phyloP scores from a whole-genome alignment of 1,140 invertebrate species.

The Penaeus vannamei region DNA sequence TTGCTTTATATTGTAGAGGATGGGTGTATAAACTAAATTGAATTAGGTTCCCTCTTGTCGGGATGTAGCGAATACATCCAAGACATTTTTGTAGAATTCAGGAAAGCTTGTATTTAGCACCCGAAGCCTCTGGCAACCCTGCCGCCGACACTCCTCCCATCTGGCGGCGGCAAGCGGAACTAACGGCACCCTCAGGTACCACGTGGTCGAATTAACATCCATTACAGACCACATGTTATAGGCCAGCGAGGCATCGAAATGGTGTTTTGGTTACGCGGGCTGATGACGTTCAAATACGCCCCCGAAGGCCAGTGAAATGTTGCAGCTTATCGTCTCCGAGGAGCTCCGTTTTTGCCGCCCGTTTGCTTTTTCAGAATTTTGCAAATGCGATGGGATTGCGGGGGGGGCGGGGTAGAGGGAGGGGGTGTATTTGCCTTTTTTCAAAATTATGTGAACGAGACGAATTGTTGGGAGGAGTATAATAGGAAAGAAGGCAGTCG shows the following conservation, averaged over 20 bases:
- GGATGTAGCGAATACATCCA: not conserved
- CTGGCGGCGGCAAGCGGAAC: conserved; percentile 55
- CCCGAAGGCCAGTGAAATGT: conserved; percentile 1
- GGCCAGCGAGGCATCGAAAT: not conserved
- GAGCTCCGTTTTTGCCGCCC: too few species aligned
- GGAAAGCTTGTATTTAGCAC: not conserved
- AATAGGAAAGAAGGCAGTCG: not conserved
- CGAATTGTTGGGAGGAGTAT: too few species aligned
- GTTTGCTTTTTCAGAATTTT: too few species aligned
- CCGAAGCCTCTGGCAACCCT: not conserved
- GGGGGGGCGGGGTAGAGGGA: too few species aligned
- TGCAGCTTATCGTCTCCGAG: not conserved
- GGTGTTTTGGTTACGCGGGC: not conserved
- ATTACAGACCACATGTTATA: conserved; percentile 34
- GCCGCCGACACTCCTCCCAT: conserved; percentile 26
- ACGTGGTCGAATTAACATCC: conserved; percentile 44
- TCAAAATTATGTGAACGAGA: too few species aligned
- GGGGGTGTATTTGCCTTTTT: too few species aligned
- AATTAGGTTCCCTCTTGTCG: too few species aligned
- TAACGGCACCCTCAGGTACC: conserved; percentile 42
- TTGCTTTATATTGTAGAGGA: too few species aligned
- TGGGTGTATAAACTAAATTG: too few species aligned
- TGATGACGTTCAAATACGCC: not conserved
- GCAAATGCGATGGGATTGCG: too few species aligned
- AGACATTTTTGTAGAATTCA: not conserved